Percentiles rank a stretch among this genome's conserved stretches.
Evolutionary conservation across 2,797 vertebrate species (phyloP).

Genomic region (Lycodopsis pacificus): DNA sequence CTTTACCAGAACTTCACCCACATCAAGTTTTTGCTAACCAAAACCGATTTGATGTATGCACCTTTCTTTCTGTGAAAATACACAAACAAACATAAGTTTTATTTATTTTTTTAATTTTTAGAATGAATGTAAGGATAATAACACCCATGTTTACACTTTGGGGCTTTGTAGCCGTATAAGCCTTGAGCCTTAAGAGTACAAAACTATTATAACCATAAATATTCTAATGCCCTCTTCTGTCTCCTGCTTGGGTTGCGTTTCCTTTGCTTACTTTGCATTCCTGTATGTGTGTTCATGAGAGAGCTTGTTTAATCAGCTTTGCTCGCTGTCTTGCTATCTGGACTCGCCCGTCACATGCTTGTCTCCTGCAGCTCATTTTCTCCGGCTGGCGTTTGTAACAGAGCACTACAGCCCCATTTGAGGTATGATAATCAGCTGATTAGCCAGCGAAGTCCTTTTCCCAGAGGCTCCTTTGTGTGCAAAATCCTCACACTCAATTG

Average conservation of each 20-base stretch:
- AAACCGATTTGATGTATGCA: constrained; percentile 6
- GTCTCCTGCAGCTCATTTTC: constrained; percentile 72
- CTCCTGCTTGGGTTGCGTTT: constrained; percentile 71
- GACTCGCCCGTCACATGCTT: constrained; percentile 80
- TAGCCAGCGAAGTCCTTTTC: constrained; percentile 98
- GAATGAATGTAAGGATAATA: constrained; percentile 19
- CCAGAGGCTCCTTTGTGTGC: constrained; percentile 99
- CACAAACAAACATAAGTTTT: background rate
- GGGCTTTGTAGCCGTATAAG: background rate
- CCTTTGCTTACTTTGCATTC: constrained; percentile 83
- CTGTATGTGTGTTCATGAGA: constrained; percentile 71
- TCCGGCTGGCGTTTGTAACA: constrained; percentile 85
- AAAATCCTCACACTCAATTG: constrained; percentile 99
- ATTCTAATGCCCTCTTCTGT: constrained; percentile 66
- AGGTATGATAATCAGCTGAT: constrained; percentile 99
- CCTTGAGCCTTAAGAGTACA: constrained; percentile 22
- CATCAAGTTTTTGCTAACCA: too few species aligned
- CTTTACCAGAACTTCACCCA: background rate
- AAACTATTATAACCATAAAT: constrained; percentile 63
- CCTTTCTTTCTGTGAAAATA: constrained; percentile 1
- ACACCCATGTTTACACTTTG: constrained; percentile 23
- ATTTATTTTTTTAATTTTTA: background rate
- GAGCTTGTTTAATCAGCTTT: constrained; percentile 77
- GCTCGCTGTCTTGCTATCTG: constrained; percentile 68
- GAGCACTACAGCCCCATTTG: constrained; percentile 92